Conservation (phyloP, 2,797 vertebrate genomes). For the Myiotriccus ornatus region DNA sequence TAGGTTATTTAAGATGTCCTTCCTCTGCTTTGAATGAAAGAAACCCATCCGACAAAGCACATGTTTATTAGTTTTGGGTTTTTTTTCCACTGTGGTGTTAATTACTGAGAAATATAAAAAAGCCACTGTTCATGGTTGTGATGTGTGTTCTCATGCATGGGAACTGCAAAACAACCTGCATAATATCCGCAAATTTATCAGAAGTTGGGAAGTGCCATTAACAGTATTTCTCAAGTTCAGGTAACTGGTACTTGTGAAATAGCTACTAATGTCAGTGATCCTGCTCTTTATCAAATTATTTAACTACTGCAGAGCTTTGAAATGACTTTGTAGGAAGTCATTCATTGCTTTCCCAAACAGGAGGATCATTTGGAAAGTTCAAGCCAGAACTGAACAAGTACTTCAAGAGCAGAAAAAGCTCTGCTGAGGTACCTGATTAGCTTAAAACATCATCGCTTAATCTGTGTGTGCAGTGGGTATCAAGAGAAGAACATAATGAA, state of each 20-base stretch:
- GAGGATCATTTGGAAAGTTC: not conserved
- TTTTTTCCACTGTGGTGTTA: not conserved
- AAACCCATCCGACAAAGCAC: rapidly evolving
- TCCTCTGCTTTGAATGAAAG: not conserved
- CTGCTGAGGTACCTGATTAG: not conserved
- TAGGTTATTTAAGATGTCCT: not conserved
- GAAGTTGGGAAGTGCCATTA: not conserved
- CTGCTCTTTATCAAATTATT: not conserved
- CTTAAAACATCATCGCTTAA: not conserved
- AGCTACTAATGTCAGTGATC: not conserved
- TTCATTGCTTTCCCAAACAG: not conserved
- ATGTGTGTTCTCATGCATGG: not conserved
- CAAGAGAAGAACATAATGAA: not conserved
- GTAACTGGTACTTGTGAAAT: not conserved
- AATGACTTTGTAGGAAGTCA: not conserved
- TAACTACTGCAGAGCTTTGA: not conserved
- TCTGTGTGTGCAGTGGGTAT: not conserved
- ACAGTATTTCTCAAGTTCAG: not conserved
- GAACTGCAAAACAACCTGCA: not conserved
- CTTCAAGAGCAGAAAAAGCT: not conserved
- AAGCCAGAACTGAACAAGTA: not conserved
- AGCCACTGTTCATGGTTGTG: not conserved
- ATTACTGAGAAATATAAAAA: not conserved
- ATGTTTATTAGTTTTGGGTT: not conserved
- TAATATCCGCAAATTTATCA: not conserved